Evolutionary conservation across 2,797 vertebrate genomes (phyloP), one percentile per base, ranked within the genome.

Genomic region (Chelmon rostratus): DNA sequence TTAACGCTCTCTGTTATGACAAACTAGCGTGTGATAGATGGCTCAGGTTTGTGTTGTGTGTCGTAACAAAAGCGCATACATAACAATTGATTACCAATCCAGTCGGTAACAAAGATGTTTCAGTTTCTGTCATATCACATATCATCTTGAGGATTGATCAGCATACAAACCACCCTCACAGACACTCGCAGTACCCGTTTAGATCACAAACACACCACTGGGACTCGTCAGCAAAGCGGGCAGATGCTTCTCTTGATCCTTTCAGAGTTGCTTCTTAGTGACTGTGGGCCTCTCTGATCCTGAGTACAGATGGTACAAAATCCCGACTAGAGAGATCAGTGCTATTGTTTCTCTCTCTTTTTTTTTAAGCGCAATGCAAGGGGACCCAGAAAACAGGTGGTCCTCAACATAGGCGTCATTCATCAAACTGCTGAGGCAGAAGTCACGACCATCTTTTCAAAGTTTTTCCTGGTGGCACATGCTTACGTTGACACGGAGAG

Each of bases 261-360:
- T 83, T 89, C 67, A 74, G 57, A 77, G 63, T 58, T 37, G 15
- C 46, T 61, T 70, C 47, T 66, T 37, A 65, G 70, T 65, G 68
- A 67, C 33, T 42, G 61, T 44, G 50, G 63, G 31, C 67, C 82
- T 82, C 81, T 68, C 78, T 88, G 74, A 79, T 88, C 73, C 68
- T 2, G 6, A 79, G 69, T 90, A 61, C 92, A 94, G 91, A 94
- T 95, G 94, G 91, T 56, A 78, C 52, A 73, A 84, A 86, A 88
- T 79, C 86, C 80, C 56, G 73, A 53, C 47, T 38, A 64, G 33
- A 79, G 78, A 89, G 85, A 92, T 89, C 79, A 82, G 52, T 37
- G 18, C 90, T 87, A 81, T 93, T 93, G 89, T 93, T 90, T 84
- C 46, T 68, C 72, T 62, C 71, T 67, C 13, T 80, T 76, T 9